Conservation (phyloP, 2,888 invertebrate species). For the Drosophila buzzatii region DNA sequence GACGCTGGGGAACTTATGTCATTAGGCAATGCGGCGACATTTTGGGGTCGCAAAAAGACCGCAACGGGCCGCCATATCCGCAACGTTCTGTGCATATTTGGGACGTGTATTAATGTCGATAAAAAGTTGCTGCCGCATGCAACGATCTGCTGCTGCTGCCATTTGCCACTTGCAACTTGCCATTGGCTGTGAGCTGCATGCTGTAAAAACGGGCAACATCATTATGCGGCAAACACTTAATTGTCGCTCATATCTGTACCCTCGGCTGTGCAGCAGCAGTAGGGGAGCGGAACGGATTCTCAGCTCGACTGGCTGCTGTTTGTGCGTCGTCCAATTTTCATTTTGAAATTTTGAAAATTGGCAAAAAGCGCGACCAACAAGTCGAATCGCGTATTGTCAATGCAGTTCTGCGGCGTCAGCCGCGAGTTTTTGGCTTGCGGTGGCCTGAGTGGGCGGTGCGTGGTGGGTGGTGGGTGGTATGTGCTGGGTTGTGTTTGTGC, state of each 20-base stretch:
- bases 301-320: conserved; percentile 22
- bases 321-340: conserved; percentile 54
- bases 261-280: conserved; percentile 17
- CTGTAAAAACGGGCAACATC: conserved; percentile 75
- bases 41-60: conserved; percentile 31
- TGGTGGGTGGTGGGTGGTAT: no score
- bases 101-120: conserved; percentile 67
- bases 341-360: conserved; percentile 50
- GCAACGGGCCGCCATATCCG: conserved; percentile 35
- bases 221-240: conserved; percentile 79
- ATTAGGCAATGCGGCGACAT: conserved; percentile 44
- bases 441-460: not conserved
- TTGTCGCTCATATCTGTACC: conserved; percentile 77
- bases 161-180: conserved; percentile 15
- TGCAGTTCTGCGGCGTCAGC: conserved; percentile 43
- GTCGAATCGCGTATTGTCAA: conserved; percentile 47
- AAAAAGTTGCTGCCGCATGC: conserved; percentile 62
- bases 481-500: no score
- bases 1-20: conserved; percentile 39
- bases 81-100: conserved; percentile 58
- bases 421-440: conserved; percentile 32
- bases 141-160: conserved; percentile 30
- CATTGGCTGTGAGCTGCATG: conserved; percentile 16
- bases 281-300: conserved; percentile 2
- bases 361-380: conserved; percentile 49